Evolutionary conservation across 2,113 vertebrate species (phyloP), one percentile per base, ranked within the genome.

Genomic region (Ctenomys sociabilis): DNA sequence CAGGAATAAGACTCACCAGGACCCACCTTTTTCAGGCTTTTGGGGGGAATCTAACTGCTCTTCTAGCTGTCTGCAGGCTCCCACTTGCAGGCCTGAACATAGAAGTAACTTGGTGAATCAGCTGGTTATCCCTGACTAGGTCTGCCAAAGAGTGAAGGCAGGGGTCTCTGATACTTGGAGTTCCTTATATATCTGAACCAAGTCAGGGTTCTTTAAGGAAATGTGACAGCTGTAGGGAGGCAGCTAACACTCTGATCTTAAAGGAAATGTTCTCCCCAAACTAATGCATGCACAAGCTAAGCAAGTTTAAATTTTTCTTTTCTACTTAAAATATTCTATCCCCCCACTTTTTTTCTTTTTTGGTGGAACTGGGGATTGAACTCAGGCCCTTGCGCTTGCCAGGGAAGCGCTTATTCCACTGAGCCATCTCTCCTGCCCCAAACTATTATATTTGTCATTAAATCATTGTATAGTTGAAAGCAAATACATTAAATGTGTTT

Each of bases 391-490:
- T n/a, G n/a, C n/a, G n/a, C n/a, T n/a, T n/a, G n/a, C n/a, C n/a
- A n/a, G n/a, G n/a, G n/a, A n/a, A n/a, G n/a, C n/a, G n/a, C n/a
- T n/a, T n/a, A n/a, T n/a, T n/a, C n/a, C n/a, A n/a, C n/a, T n/a
- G n/a, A n/a, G n/a, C n/a, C n/a, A n/a, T n/a, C n/a, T n/a, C n/a
- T n/a, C n/a, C n/a, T n/a, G n/a, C n/a, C n/a, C n/a, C n/a, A n/a
- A n/a, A n/a, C n/a, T n/a, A n/a, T n/a, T n/a, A n/a, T n/a, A n/a
- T 49, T 90, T 49, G 40, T 81, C 78, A 96, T 88, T 88, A 95
- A 85, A 85, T 30, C 26, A 54, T 21, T 61, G 63, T 70, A 24
- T 30, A 78, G 75, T 35, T 72, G 21, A 66, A 95, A 86, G n/a
- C 54, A 95, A 89, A 92, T 63, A 43, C 70, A 43, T 85, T 82